phyloP scores from a whole-genome alignment of 2,888 invertebrate genomes.

The Torymus tubicola region DNA sequence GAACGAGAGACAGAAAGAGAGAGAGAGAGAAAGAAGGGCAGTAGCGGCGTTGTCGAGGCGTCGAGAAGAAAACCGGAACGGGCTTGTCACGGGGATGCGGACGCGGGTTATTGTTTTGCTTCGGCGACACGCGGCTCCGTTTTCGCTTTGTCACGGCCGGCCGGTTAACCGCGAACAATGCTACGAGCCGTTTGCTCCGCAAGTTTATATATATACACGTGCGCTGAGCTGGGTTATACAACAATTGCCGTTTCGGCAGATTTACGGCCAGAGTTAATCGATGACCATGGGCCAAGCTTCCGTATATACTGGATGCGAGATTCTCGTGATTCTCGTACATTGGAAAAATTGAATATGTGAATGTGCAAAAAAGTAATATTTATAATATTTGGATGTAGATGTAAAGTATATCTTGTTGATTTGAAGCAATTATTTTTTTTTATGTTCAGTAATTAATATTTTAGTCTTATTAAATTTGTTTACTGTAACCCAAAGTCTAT shows the following conservation, averaged over 20 bases:
- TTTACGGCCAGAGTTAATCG: slow-evolving; percentile 27
- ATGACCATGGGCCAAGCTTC: neutral
- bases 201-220: neutral
- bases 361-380: too few relatives aligned
- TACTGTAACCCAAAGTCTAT: too few relatives aligned
- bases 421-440: neutral
- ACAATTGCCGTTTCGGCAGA: slow-evolving; percentile 12
- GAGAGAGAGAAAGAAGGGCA: too few relatives aligned
- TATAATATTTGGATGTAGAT: too few relatives aligned
- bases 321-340: too few relatives aligned
- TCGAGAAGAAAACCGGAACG: slow-evolving; percentile 39
- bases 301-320: too few relatives aligned
- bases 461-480: too few relatives aligned
- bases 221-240: neutral
- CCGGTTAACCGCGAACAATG: slow-evolving; percentile 67
- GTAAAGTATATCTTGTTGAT: neutral
- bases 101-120: slow-evolving; percentile 61
- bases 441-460: neutral
- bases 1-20: too few relatives aligned
- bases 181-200: slow-evolving; percentile 38
- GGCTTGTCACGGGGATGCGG: slow-evolving; percentile 41
- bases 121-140: slow-evolving; percentile 64
- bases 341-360: too few relatives aligned
- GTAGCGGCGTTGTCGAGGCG: neutral
- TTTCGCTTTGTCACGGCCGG: slow-evolving; percentile 64